Base-by-base conservation (phyloP, 2,797 vertebrate genomes). In the Spea hammondii region DNA sequence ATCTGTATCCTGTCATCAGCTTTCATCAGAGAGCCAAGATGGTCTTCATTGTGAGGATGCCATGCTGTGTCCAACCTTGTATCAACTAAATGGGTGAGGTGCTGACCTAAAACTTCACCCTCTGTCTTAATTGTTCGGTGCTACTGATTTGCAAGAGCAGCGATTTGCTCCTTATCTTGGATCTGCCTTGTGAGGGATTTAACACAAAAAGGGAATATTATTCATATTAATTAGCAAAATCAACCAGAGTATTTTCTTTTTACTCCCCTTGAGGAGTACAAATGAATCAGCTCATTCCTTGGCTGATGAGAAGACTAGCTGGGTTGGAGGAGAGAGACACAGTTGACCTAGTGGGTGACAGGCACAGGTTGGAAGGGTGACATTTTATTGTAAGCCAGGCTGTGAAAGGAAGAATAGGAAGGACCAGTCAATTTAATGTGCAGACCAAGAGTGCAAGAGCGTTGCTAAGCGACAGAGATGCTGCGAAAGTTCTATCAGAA, bases 381-480 rank as follows among this genome's bases (percentile, higher is more conserved):
- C 94, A 95, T 98, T 96, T 95, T 93, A 97, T 96, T 95, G 94
- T 95, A 92, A 94, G 93, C 92, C 90, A 93, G 92, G 92, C 91
- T 92, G 90, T 95, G 94, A 95, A 94, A 96, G 92, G 93, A 94
- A 97, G 93, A 94, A 97, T 96, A 94, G 94, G 93, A 93, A 93
- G 93, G 94, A 96, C 93, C 95, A 95, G 94, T 95, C 93, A 94
- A 93, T 95, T 94, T 95, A 93, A 92, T 91, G 90, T 93, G 88
- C 90, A 88, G 93, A 93, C 92, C 93, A 91, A 93, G 92, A 93
- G 94, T 91, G 93, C 93, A 92, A 88, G 94, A 91, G 94, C 92
- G 97, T 99, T 98, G 97, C 97, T 98, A 98, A 95, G 97, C 96
- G 95, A 99, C 97, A 88, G 94, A 90, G 95, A 97, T 95, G 95